Percentiles rank a stretch among this genome's conserved stretches.
Evolutionary conservation across 1,140 invertebrate genomes (phyloP).

Genomic region (Mercenaria mercenaria): DNA sequence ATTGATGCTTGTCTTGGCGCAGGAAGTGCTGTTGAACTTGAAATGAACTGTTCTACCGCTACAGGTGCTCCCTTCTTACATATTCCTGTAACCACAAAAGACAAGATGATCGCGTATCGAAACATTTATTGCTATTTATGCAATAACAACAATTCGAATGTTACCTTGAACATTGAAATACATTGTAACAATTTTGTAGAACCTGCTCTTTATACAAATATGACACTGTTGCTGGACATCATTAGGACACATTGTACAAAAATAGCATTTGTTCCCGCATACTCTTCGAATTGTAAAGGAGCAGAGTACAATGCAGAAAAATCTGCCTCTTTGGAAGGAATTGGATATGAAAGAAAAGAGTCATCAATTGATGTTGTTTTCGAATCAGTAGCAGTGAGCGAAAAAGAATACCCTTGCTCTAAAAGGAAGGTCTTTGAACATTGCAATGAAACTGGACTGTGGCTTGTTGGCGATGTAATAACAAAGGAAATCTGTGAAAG

Average conservation of each 20-base stretch:
- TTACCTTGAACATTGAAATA: neutral
- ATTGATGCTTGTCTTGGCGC: neutral
- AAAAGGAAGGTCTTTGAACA: neutral
- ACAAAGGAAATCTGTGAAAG: neutral
- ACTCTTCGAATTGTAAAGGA: neutral
- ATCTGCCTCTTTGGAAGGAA: neutral
- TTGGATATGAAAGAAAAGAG: neutral
- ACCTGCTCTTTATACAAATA: neutral
- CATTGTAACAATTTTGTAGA: neutral
- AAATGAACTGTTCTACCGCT: neutral
- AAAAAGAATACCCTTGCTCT: too few species aligned
- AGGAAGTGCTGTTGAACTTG: neutral
- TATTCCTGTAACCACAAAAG: neutral
- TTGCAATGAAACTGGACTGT: neutral
- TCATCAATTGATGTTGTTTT: neutral
- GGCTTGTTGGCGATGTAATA: neutral
- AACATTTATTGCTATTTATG: neutral
- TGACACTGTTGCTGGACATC: neutral
- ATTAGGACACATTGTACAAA: neutral
- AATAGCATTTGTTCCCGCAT: neutral
- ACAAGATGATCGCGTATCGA: neutral
- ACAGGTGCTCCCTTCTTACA: neutral
- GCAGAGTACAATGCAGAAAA: neutral
- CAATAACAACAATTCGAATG: neutral
- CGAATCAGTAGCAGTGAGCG: neutral